These are phyloP conservation scores for Hydra vulgaris DNA, from an alignment of 30 jellyfish, hydroid and myxozoan species.

Conservation along the genomic window DNA sequence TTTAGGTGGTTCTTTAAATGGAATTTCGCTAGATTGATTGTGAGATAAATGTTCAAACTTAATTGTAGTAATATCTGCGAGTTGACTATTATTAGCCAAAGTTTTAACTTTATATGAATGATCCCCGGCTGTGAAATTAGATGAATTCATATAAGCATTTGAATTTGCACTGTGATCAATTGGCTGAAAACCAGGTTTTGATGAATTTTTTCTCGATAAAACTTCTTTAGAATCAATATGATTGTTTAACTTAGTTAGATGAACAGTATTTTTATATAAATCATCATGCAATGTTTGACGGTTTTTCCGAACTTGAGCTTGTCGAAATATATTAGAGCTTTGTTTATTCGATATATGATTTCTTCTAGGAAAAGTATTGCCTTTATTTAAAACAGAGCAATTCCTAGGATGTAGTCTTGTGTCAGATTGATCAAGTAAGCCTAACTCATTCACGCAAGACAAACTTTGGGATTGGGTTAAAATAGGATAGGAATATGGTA, in stretches of 20 bases:
- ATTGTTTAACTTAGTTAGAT: background rate
- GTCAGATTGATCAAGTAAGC: background rate
- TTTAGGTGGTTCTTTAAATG: background rate
- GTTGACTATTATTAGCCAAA: background rate
- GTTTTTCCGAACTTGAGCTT: background rate
- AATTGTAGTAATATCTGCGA: background rate
- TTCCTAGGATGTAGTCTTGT: background rate
- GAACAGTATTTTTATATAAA: background rate
- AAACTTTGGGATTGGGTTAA: background rate
- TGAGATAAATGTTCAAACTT: background rate
- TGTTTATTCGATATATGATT: background rate
- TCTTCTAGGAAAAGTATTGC: constrained; percentile 30
- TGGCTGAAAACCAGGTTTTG: background rate
- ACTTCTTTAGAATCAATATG: background rate
- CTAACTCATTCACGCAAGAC: background rate
- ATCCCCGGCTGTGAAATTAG: background rate
- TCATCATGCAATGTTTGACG: constrained; percentile 10
- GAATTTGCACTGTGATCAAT: background rate
- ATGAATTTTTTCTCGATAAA: background rate
- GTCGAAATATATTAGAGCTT: background rate
- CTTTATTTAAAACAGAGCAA: constrained; percentile 11
- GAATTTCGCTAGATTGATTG: background rate
- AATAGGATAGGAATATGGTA: constrained; percentile 14
- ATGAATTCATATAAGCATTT: background rate
- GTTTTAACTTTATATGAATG: background rate